Percentiles rank a stretch among this genome's conserved stretches.
phyloP scores from a whole-genome alignment of 2,113 vertebrate genomes.

The Nesogale talazaci region DNA sequence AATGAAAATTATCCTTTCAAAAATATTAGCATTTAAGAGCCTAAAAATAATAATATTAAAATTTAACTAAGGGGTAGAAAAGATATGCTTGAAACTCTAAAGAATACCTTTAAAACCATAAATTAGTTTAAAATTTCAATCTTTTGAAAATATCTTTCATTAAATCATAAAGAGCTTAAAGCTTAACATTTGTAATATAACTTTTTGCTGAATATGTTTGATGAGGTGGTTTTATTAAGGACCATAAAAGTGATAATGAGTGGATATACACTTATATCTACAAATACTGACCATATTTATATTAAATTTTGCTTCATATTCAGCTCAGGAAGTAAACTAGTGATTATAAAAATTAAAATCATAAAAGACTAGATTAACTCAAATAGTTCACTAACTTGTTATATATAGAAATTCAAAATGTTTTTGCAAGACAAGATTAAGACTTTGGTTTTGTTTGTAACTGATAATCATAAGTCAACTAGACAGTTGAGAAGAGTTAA shows the following conservation, averaged over 20 bases:
- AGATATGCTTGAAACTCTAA: slow-evolving; percentile 7
- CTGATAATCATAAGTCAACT: slow-evolving; percentile 15
- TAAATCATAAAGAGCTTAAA: slow-evolving; percentile 66
- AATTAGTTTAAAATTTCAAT: slow-evolving; percentile 69
- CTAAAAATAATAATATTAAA: slow-evolving; percentile 1
- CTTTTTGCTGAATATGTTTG: slow-evolving; percentile 55
- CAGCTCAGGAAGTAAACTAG: slow-evolving; percentile 47
- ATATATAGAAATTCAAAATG: slow-evolving; percentile 57
- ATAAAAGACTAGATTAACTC: background rate
- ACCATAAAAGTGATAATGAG: slow-evolving; percentile 30
- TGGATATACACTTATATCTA: slow-evolving; percentile 16
- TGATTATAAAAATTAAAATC: background rate
- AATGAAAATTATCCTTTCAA: slow-evolving; percentile 7
- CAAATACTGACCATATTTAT: slow-evolving; percentile 14
- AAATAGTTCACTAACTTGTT: background rate
- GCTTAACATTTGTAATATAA: slow-evolving; percentile 51
- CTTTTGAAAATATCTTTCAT: slow-evolving; percentile 67
- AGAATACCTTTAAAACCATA: slow-evolving; percentile 53
- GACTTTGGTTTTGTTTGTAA: background rate
- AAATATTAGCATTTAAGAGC: slow-evolving; percentile 32
- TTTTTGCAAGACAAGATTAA: background rate
- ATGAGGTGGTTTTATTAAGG: slow-evolving; percentile 14
- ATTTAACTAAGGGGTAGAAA: background rate
- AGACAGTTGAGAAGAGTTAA: slow-evolving; percentile 48
- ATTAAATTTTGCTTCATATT: slow-evolving; percentile 37